Evolutionary conservation across 2,797 vertebrate species (phyloP), one percentile per base, ranked within the genome.

Genomic region (Liparis tanakae): DNA sequence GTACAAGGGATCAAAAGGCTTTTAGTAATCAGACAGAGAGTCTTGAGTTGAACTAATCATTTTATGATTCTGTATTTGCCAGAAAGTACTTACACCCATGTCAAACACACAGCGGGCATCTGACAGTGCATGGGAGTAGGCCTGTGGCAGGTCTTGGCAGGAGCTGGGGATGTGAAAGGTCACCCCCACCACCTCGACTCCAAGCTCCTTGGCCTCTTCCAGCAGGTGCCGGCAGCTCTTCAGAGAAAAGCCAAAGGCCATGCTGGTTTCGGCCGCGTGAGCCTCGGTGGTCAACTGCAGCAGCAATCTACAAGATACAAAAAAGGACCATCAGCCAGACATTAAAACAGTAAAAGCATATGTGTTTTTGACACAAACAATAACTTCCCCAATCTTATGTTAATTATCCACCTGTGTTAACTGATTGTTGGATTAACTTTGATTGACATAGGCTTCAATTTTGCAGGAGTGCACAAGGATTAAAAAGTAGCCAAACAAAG

Each of bases 61-160:
- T 25, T 53, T 18, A 12, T 33, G 51, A 15, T 25, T 14, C 14
- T 51, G 7, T 44, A 43, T 36, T 54, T 46, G 15, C 20, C 22
- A 66, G 36, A 37, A 10, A 59, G 7, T 17, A 94, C 96, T 95
- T 89, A 99, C 98, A 94, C 96, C 98, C 97, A 99, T 99, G 88
- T 99, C 98, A 93, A 98, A 99, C 78, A 98, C 96, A 93, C 96
- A 98, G 67, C 97, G 96, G 64, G 97, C 97, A 85, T 99, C 98
- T 74, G 97, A 96, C 53, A 99, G 85, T 36, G 97, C 97, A 84
- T 97, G 95, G 76, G 94, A 92, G 82, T 99, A 99, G 0, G 92
- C 95, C 82, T 97, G 95, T 69, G 96, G 96, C 78, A 92, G 92
- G 85, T 98, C 96, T 87, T 95, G 94, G 90, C 96, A 97, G 92